Conservation (phyloP, 2,888 invertebrate genomes). For the Cinara cedri region DNA sequence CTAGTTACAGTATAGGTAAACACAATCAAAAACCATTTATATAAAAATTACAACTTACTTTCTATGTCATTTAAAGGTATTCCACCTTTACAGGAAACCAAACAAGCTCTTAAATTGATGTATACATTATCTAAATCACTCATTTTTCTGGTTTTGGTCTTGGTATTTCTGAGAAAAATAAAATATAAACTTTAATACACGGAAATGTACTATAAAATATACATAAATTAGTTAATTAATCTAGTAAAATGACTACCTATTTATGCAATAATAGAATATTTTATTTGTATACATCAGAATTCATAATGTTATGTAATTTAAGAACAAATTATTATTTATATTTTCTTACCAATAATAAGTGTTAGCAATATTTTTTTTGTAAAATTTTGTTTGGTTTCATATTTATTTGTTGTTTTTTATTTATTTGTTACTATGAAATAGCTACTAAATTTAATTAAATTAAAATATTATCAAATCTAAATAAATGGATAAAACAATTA, state of each 20-base stretch:
- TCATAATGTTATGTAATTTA: too few species aligned
- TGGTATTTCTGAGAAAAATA: conserved; percentile 7
- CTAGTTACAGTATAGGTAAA: not conserved
- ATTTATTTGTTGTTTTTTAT: too few species aligned
- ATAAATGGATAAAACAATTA: too few species aligned
- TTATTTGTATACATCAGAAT: not conserved
- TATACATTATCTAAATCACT: conserved; percentile 13
- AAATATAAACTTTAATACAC: not conserved
- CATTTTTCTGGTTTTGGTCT: conserved; percentile 35
- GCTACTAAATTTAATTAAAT: too few species aligned
- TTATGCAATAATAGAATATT: not conserved
- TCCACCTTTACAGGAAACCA: conserved; percentile 20
- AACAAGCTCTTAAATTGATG: conserved; percentile 14
- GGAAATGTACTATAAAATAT: not conserved
- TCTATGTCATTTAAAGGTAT: conserved; percentile 38
- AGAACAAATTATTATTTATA: too few species aligned
- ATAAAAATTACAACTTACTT: conserved; percentile 25
- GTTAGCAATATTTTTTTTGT: too few species aligned
- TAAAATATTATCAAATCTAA: too few species aligned
- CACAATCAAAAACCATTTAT: not conserved
- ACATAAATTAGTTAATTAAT: not conserved
- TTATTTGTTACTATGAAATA: too few species aligned
- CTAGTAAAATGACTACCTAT: not conserved
- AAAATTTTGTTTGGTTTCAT: too few species aligned
- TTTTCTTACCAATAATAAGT: too few species aligned